Base-by-base conservation (phyloP, 35 echinoderm and acorn worm genomes). In the Hemicentrotus pulcherrimus region DNA sequence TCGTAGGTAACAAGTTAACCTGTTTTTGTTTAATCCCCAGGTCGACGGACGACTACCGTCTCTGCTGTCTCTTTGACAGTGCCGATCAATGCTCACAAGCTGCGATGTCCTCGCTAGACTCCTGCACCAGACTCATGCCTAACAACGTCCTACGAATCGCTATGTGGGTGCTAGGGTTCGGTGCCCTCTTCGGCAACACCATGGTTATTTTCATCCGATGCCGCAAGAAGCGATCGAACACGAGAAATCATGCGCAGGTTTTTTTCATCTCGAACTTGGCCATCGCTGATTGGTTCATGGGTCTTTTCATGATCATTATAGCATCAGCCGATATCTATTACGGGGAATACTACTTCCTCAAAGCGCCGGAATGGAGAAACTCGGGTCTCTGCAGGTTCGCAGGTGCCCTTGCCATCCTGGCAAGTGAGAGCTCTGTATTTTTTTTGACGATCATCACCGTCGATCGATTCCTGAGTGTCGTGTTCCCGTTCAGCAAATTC, bases 351-450 rank as follows among this genome's bases (percentile, higher is more conserved):
- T 96, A 92, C 60, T 78, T 52, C 33, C n/a, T 47, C 24, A 31
- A 86, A 47, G 86, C 94, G n/a, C 48, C 58, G 9, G 28, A 91
- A 7, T 96, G 96, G 96, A 46, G 94, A 85, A 31, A 16, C 15
- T 85, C 94, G 6, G 28, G 7, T 9, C 48, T 91, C 10, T 96
- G 96, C 59, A 86, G 32, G 32, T 65, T 96, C 41, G 96, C 96
- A 22, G 86, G 96, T n/a, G 32, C 92, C 41, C 32, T 96, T 22
- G n/a, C 96, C 8, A 46, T 94, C 41, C 41, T 96, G 5, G 95
- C 96, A n/a, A 96, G 96, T 94, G 96, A 96, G 71, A 71, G 48
- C 5, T 96, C 96, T 7, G 94, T 96, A 6, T 96, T 95, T 52
- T 46, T 94, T 12, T 18, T 96, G 9, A 95, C 96, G 5, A 41